Evolutionary conservation across 2,888 invertebrate species (phyloP).

Genomic region (Drosophila mimetica): DNA sequence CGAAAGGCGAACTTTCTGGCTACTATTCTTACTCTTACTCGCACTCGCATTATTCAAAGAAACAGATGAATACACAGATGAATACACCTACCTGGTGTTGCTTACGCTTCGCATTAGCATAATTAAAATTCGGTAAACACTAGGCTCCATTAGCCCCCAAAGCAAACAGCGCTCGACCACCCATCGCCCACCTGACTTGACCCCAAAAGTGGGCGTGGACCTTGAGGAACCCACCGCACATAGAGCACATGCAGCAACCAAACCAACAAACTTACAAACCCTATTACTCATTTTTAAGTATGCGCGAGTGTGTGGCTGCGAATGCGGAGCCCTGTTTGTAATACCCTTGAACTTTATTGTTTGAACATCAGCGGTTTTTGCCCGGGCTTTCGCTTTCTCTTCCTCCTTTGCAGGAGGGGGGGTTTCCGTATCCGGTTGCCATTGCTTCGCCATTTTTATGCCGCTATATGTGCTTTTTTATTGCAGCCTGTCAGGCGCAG

Average conservation of each 20-base stretch:
- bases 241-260: conserved; percentile 58
- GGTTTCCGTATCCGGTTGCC: conserved; percentile 55
- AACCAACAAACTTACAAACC: conserved; percentile 25
- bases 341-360: conserved; percentile 81
- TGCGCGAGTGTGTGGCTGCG: conserved; percentile 24
- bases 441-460: conserved; percentile 48
- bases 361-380: conserved; percentile 77
- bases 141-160: conserved; percentile 47
- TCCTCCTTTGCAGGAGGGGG: neutral
- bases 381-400: conserved; percentile 44
- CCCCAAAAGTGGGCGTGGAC: conserved; percentile 47
- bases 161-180: conserved; percentile 61
- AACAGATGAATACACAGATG: conserved; percentile 34
- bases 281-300: conserved; percentile 49
- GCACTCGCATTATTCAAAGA: conserved; percentile 38
- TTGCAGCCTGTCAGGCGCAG: conserved; percentile 74
- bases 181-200: conserved; percentile 54
- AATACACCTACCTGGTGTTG: conserved; percentile 46
- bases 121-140: conserved; percentile 67
- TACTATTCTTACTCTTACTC: too few relatives aligned
- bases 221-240: conserved; percentile 47
- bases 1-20: conserved; percentile 6
- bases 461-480: conserved; percentile 53
- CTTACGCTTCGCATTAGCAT: conserved; percentile 71
- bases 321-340: conserved; percentile 31